A percentile compares a stretch with the other conserved stretches of the same genome.
Evolutionary conservation across 2,113 vertebrate species (phyloP).

Genomic region (Stigmatopora argus): DNA sequence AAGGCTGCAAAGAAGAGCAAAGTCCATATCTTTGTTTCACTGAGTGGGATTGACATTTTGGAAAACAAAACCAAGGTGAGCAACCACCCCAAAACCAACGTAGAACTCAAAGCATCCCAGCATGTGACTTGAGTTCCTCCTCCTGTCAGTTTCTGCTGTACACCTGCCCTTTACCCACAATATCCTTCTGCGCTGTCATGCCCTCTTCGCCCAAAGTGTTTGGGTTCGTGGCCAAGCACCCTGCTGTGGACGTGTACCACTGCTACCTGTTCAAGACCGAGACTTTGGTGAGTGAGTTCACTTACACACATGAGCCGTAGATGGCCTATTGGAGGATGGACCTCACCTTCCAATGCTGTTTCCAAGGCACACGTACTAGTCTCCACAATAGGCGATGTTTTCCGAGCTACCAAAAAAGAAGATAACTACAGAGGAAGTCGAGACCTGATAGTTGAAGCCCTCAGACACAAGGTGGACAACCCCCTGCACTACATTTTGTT

Average conservation of each 20-base stretch:
- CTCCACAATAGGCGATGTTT: constrained; percentile 63
- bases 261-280: constrained; percentile 71
- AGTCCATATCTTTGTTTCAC: constrained; percentile 61
- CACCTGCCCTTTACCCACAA: constrained; percentile 55
- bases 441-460: constrained; percentile 71
- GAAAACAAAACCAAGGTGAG: constrained; percentile 71
- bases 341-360: background rate
- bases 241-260: constrained; percentile 56
- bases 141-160: constrained; percentile 62
- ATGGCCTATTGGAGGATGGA: background rate
- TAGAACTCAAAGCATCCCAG: background rate
- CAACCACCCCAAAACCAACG: background rate
- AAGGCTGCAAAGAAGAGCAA: constrained; percentile 61
- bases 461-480: constrained; percentile 65
- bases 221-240: constrained; percentile 68
- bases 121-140: background rate
- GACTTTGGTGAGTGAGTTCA: constrained; percentile 61
- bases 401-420: constrained; percentile 42
- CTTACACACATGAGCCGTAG: no score
- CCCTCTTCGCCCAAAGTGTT: constrained; percentile 60
- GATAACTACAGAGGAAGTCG: constrained; percentile 35
- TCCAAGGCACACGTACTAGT: constrained; percentile 67
- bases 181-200: constrained; percentile 70
- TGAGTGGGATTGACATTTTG: constrained; percentile 64
- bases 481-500: background rate